Conservation (phyloP, 2,113 vertebrate genomes). For the Castor canadensis region DNA sequence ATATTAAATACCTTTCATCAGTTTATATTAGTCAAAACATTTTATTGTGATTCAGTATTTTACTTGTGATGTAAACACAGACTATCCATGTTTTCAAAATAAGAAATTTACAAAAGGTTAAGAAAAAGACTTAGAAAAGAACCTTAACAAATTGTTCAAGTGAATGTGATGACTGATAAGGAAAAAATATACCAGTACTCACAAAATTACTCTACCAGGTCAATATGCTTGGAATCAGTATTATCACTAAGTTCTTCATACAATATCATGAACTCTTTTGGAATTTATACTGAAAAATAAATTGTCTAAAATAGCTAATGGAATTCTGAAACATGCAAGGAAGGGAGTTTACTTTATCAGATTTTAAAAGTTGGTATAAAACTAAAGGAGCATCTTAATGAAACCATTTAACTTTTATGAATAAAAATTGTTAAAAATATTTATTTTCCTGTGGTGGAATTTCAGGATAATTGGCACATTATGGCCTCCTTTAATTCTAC, state of each 20-base stretch:
- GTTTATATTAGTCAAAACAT: not conserved
- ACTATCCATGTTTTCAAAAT: not conserved
- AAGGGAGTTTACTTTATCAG: not conserved
- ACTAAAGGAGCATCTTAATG: not conserved
- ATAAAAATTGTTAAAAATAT: not conserved
- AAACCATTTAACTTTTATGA: not conserved
- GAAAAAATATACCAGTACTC: not conserved
- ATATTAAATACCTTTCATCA: not conserved
- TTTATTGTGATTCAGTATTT: not conserved
- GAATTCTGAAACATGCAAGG: not conserved
- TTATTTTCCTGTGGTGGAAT: not conserved
- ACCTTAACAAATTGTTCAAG: not conserved
- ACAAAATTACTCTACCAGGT: slow-evolving; percentile 21
- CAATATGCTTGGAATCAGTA: not conserved
- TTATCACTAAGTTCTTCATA: not conserved
- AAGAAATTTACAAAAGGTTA: not conserved
- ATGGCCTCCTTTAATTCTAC: not conserved
- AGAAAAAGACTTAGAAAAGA: not conserved
- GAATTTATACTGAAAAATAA: not conserved
- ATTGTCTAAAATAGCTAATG: not conserved
- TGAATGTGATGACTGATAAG: not conserved
- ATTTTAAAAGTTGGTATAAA: slow-evolving; percentile 14
- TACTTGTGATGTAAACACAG: not conserved
- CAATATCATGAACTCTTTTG: not conserved
- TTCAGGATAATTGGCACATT: not conserved